These are phyloP conservation scores for Atrina japonica DNA, from an alignment of 2,888 invertebrate species.

Conservation along the genomic window DNA sequence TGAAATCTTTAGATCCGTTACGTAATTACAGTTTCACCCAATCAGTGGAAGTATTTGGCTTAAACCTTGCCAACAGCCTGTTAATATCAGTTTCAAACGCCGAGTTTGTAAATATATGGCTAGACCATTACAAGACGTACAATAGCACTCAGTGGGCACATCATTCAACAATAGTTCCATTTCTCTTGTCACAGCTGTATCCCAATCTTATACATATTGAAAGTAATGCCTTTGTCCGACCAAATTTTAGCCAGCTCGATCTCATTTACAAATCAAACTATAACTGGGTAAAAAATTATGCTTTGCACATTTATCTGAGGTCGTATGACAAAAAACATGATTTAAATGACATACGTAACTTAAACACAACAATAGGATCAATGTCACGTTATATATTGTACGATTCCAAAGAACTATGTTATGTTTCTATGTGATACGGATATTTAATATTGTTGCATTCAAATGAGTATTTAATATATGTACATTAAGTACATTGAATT, in stretches of 20 bases:
- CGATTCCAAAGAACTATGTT: slow-evolving; percentile 51
- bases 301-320: slow-evolving; percentile 39
- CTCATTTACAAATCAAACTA: slow-evolving; percentile 38
- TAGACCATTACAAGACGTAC: slow-evolving; percentile 28
- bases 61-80: slow-evolving; percentile 39
- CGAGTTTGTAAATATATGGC: slow-evolving; percentile 28
- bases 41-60: slow-evolving; percentile 25
- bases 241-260: slow-evolving; percentile 26
- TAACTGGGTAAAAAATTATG: slow-evolving; percentile 44
- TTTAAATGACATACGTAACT: slow-evolving; percentile 33
- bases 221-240: slow-evolving; percentile 41
- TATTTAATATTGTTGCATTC: too few species aligned
- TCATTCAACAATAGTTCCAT: slow-evolving; percentile 39
- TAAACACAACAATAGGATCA: slow-evolving; percentile 58
- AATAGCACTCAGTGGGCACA: slow-evolving; percentile 29
- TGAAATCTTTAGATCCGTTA: slow-evolving; percentile 57
- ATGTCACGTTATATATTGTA: slow-evolving; percentile 55
- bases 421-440: not conserved
- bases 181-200: slow-evolving; percentile 23
- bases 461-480: too few species aligned
- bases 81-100: slow-evolving; percentile 37
- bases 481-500: too few species aligned
- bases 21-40: slow-evolving; percentile 27
- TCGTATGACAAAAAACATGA: slow-evolving; percentile 28
- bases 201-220: slow-evolving; percentile 43